Conservation (phyloP, 2,113 vertebrate species). For the Anser cygnoides region DNA sequence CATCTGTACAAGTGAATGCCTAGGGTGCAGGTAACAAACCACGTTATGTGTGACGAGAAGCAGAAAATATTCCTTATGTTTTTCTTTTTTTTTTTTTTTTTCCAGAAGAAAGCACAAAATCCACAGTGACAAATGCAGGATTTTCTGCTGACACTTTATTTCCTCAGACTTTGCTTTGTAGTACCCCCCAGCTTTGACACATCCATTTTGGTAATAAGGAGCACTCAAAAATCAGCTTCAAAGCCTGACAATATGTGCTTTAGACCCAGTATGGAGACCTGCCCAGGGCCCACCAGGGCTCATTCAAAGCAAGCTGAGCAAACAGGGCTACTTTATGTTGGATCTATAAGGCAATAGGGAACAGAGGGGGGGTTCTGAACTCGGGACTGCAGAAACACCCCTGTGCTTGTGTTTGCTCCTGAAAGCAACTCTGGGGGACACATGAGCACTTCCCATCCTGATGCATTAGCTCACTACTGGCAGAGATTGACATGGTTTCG, state of each 20-base stretch:
- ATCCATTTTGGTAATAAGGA: neutral
- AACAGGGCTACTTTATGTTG: neutral
- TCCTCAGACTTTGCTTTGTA: neutral
- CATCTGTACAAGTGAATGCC: neutral
- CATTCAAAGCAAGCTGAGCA: accelerated
- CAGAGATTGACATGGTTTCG: neutral
- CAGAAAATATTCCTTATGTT: neutral
- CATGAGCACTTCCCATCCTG: neutral
- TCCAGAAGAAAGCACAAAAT: neutral
- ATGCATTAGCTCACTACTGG: neutral
- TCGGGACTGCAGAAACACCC: neutral
- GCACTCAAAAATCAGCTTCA: neutral
- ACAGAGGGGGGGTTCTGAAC: neutral
- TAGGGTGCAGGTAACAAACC: neutral
- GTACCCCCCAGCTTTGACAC: accelerated
- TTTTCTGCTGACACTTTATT: neutral
- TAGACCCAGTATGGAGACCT: neutral
- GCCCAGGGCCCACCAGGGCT: neutral
- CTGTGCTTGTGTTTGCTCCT: neutral
- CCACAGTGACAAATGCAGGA: neutral
- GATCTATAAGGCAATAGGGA: neutral
- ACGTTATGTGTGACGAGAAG: neutral
- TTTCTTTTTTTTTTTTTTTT: neutral
- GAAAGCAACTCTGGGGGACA: neutral
- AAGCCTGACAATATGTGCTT: neutral